phyloP scores from a whole-genome alignment of 2,797 vertebrate genomes.

The Macroramphosus scolopax region DNA sequence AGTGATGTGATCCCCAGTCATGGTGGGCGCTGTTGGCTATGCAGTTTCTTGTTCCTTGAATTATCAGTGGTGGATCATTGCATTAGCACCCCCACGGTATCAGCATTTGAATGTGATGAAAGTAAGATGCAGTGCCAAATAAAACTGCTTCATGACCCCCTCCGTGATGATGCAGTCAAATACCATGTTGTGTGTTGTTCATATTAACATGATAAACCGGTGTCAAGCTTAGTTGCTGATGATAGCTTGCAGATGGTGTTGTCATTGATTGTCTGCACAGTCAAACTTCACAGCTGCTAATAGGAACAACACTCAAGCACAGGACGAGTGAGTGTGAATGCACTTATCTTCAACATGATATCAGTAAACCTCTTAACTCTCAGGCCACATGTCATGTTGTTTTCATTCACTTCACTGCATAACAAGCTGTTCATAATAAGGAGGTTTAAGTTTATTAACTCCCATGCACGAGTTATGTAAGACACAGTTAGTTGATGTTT shows the following conservation, averaged over 20 bases:
- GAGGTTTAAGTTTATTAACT: no score
- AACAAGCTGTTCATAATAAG: no score
- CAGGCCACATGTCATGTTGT: not conserved
- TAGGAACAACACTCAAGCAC: no score
- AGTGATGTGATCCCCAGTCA: constrained; percentile 40
- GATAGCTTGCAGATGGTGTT: no score
- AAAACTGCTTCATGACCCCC: constrained; percentile 7
- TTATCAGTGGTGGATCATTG: constrained; percentile 40
- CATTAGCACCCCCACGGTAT: constrained; percentile 20
- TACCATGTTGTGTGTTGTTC: no score
- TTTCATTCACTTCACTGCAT: constrained; percentile 8
- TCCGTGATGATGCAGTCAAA: no score
- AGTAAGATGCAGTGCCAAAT: constrained; percentile 20
- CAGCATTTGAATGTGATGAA: constrained; percentile 26
- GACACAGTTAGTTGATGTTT: constrained; percentile 31
- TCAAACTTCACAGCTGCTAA: no score
- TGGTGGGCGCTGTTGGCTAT: constrained; percentile 43
- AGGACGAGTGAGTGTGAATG: not conserved
- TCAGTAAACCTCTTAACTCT: constrained; percentile 11
- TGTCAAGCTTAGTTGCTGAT: no score
- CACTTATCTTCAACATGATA: constrained; percentile 26
- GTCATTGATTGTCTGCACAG: no score
- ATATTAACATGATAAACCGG: no score
- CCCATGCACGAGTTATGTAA: constrained; percentile 21
- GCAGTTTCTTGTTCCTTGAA: constrained; percentile 38